These are phyloP conservation scores for Morpho helenor DNA, from an alignment of 2,888 invertebrate genomes.

Conservation along the genomic window DNA sequence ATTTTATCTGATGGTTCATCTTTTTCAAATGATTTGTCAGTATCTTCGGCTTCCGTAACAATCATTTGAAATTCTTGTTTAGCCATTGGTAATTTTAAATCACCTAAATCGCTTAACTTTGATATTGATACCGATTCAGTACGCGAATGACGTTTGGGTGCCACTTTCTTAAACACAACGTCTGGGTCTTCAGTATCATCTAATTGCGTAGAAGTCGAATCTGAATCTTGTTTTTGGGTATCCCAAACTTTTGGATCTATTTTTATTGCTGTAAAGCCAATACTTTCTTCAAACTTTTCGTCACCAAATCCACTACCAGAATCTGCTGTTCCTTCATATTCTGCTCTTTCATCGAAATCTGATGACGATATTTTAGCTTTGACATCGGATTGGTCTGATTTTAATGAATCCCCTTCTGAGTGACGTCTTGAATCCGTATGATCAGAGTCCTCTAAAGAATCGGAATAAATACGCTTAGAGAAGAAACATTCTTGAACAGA, in stretches of 20 bases:
- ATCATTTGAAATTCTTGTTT: constrained; percentile 71
- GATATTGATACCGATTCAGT: constrained; percentile 70
- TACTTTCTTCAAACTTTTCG: constrained; percentile 72
- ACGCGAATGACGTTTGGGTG: constrained; percentile 68
- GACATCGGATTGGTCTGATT: constrained; percentile 73
- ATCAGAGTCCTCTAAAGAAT: constrained; percentile 74
- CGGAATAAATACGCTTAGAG: constrained; percentile 74
- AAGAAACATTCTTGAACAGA: constrained; percentile 77
- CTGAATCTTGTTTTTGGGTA: constrained; percentile 60
- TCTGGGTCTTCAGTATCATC: constrained; percentile 53
- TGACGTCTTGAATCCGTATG: constrained; percentile 72
- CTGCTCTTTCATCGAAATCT: constrained; percentile 73
- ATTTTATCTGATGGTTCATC: constrained; percentile 73
- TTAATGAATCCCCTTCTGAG: constrained; percentile 73
- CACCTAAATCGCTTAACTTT: constrained; percentile 61
- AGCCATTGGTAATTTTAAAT: constrained; percentile 44
- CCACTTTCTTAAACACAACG: constrained; percentile 64
- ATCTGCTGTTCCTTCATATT: constrained; percentile 69
- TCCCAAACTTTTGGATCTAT: constrained; percentile 53
- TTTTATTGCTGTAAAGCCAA: constrained; percentile 65
- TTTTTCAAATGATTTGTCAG: constrained; percentile 63
- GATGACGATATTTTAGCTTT: constrained; percentile 72
- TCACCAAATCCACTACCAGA: constrained; percentile 75
- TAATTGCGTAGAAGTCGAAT: constrained; percentile 38
- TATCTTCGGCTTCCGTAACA: constrained; percentile 72